Evolutionary conservation across 2,888 invertebrate genomes (phyloP).

Genomic region (Metalampra italica): DNA sequence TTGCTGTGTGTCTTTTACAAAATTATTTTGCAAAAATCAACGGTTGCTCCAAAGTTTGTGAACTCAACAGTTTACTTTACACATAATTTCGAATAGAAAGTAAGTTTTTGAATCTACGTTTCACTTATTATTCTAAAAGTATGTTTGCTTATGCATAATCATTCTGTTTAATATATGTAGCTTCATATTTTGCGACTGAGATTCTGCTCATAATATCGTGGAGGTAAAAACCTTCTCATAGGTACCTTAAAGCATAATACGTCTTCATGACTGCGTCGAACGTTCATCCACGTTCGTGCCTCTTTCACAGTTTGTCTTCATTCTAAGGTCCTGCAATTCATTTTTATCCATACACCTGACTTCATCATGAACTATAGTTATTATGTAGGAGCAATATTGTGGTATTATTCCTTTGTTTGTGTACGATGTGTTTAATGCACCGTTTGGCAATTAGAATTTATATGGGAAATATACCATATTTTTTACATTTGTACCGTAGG

Average conservation of each 20-base stretch:
- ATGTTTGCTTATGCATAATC: not conserved
- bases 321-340: slow-evolving; percentile 26
- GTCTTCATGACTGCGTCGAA: slow-evolving; percentile 43
- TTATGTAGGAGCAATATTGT: not conserved
- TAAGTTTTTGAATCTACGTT: not conserved
- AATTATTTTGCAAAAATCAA: slow-evolving; percentile 29
- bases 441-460: too few species aligned
- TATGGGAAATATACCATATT: too few species aligned
- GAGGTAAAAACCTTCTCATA: slow-evolving; percentile 4
- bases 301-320: slow-evolving; percentile 35
- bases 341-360: slow-evolving; percentile 25
- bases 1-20: slow-evolving; percentile 15
- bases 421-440: too few species aligned
- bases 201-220: too few species aligned
- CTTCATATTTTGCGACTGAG: too few species aligned
- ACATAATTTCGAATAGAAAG: slow-evolving; percentile 18
- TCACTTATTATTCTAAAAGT: not conserved
- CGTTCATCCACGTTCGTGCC: slow-evolving; percentile 29
- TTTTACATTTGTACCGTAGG: too few species aligned
- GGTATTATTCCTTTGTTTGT: too few species aligned
- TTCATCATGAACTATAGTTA: not conserved
- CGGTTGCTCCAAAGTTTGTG: slow-evolving; percentile 22
- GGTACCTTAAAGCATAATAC: slow-evolving; percentile 40
- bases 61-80: slow-evolving; percentile 19
- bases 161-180: not conserved